Conservation (phyloP, 2,797 vertebrate genomes). For the Telmatherina bonti region DNA sequence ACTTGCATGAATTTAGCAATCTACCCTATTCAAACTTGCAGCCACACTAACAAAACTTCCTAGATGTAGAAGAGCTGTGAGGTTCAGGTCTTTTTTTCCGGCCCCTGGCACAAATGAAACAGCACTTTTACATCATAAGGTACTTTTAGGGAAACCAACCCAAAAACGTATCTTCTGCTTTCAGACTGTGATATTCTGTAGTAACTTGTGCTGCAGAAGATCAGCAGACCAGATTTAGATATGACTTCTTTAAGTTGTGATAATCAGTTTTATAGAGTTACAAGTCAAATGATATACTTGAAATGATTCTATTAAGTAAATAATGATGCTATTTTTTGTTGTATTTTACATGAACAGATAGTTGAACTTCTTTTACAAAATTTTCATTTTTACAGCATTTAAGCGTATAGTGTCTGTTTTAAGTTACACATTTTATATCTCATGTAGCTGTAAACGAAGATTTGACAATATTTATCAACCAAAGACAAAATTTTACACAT, state of each 20-base stretch:
- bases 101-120: conserved; percentile 39
- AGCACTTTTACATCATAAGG: conserved; percentile 29
- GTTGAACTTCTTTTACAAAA: not conserved
- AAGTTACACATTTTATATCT: not conserved
- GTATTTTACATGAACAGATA: not conserved
- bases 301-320: not conserved
- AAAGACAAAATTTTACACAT: conserved; percentile 4
- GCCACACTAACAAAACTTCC: conserved; percentile 1
- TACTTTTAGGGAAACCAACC: conserved; percentile 34
- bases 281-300: not conserved
- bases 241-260: not conserved
- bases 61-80: conserved; percentile 6
- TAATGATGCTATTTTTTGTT: conserved; percentile 15
- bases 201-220: conserved; percentile 2
- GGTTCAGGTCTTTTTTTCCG: conserved; percentile 36
- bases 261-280: not conserved
- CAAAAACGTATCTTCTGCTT: not conserved
- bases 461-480: not conserved
- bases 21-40: not conserved
- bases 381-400: not conserved
- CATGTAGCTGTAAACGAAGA: not conserved
- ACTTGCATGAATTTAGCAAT: not conserved
- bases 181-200: not conserved
- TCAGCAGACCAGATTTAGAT: not conserved
- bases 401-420: not conserved